Evolutionary conservation across 2,888 invertebrate species (phyloP).

Genomic region (Malthinus flaveolus): DNA sequence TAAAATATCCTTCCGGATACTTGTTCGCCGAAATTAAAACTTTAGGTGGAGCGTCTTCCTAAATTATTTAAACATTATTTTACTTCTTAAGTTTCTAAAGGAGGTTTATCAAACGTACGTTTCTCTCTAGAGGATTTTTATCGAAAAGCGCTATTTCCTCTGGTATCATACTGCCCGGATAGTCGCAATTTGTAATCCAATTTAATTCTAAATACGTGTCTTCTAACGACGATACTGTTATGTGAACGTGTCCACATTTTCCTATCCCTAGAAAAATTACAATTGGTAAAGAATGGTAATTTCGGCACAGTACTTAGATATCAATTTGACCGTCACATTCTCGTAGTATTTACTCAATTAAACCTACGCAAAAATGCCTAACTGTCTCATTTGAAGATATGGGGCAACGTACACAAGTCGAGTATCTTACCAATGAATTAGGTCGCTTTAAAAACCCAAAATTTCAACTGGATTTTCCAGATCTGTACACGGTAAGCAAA

Average conservation of each 20-base stretch:
- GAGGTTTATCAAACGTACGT: slow-evolving; percentile 39
- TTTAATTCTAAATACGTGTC: slow-evolving; percentile 59
- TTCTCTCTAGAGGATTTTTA: slow-evolving; percentile 45
- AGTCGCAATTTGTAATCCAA: slow-evolving; percentile 54
- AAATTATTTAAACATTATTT: slow-evolving; percentile 10
- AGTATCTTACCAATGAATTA: no score
- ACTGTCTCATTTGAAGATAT: no score
- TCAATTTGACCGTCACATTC: no score
- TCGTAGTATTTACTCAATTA: no score
- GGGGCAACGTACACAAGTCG: no score
- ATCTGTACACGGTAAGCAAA: no score
- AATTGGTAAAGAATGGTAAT: not conserved
- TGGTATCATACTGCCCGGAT: slow-evolving; percentile 42
- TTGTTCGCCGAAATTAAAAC: slow-evolving; percentile 49
- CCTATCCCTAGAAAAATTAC: slow-evolving; percentile 17
- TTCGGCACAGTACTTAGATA: no score
- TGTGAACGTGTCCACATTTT: slow-evolving; percentile 56
- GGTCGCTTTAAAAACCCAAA: no score
- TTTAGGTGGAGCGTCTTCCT: slow-evolving; percentile 55
- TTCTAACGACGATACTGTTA: slow-evolving; percentile 57
- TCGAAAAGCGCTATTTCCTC: slow-evolving; percentile 48
- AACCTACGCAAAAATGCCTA: no score
- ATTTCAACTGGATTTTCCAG: no score
- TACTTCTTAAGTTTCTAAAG: not conserved
- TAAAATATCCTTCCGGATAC: slow-evolving; percentile 55